Conservation (phyloP, 1,140 invertebrate genomes). For the Drosophila seguyi region DNA sequence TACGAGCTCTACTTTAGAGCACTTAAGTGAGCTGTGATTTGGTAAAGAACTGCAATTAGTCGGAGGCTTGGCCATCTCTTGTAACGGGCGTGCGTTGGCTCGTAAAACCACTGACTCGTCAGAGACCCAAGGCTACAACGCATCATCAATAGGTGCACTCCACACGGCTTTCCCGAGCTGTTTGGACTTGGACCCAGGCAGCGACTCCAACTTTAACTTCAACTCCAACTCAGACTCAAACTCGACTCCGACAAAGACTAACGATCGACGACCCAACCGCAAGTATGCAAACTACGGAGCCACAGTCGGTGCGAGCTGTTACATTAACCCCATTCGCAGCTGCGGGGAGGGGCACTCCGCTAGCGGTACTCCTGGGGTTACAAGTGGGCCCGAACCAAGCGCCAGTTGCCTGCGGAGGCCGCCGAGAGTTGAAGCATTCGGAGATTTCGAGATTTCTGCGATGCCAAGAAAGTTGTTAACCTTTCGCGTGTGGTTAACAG, state of each 20-base stretch:
- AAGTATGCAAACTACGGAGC: conserved; percentile 53
- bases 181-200: background rate
- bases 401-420: conserved; percentile 5
- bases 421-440: conserved; percentile 15
- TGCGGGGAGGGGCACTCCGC: conserved; percentile 17
- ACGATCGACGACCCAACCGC: conserved; percentile 51
- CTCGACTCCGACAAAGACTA: conserved; percentile 23
- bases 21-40: conserved; percentile 18
- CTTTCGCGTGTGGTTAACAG: conserved; percentile 50
- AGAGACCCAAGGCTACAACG: conserved; percentile 44
- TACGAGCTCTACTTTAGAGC: conserved; percentile 12
- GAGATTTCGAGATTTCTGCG: conserved; percentile 20
- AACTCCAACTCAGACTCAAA: background rate
- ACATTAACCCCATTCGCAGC: conserved; percentile 58
- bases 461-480: conserved; percentile 64
- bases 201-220: conserved; percentile 3
- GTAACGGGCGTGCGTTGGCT: conserved; percentile 41
- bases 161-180: conserved; percentile 38
- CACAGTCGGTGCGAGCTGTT: conserved; percentile 30
- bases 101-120: conserved; percentile 47
- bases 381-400: conserved; percentile 20
- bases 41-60: conserved; percentile 33
- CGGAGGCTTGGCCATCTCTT: conserved; percentile 10
- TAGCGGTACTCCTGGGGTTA: conserved; percentile 55
- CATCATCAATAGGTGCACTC: conserved; percentile 27